A percentile compares a stretch with the other conserved stretches of the same genome.
Evolutionary conservation across 2,888 invertebrate genomes (phyloP).

Genomic region (Drosophila testacea): DNA sequence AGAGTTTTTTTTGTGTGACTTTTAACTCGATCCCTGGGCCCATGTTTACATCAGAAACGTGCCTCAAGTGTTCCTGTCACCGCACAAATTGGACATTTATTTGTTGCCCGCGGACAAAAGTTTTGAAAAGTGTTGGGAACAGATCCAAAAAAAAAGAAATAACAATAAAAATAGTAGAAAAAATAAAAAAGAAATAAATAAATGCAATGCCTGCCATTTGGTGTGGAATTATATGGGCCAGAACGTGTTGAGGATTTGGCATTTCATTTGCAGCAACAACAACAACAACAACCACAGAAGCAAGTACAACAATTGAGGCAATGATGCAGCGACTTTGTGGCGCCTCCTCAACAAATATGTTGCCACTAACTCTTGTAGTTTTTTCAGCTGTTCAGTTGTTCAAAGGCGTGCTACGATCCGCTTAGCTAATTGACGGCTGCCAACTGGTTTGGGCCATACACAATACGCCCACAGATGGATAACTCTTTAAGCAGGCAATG

Average conservation of each 20-base stretch:
- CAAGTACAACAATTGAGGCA: slow-evolving; percentile 46
- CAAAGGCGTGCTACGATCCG: slow-evolving; percentile 72
- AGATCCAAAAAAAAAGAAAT: slow-evolving; percentile 13
- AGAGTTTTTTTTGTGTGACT: slow-evolving; percentile 54
- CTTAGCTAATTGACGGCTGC: slow-evolving; percentile 81
- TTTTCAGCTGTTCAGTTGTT: slow-evolving; percentile 29
- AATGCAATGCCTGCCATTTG: slow-evolving; percentile 48
- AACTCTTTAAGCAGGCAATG: slow-evolving; percentile 56
- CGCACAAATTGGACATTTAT: slow-evolving; percentile 82
- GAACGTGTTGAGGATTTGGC: slow-evolving; percentile 74
- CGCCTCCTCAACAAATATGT: slow-evolving; percentile 61
- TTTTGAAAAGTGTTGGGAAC: slow-evolving; percentile 54
- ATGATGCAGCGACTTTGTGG: slow-evolving; percentile 74
- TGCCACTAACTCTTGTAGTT: slow-evolving; percentile 26
- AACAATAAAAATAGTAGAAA: slow-evolving; percentile 10
- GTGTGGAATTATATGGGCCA: slow-evolving; percentile 62
- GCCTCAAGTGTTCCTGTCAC: slow-evolving; percentile 81
- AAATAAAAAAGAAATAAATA: slow-evolving; percentile 22
- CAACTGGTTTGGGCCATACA: slow-evolving; percentile 66
- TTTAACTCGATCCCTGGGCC: slow-evolving; percentile 61
- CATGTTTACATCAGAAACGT: slow-evolving; percentile 81
- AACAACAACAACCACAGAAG: slow-evolving; percentile 9
- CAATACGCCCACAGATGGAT: slow-evolving; percentile 72
- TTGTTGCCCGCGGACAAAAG: slow-evolving; percentile 68
- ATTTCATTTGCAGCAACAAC: slow-evolving; percentile 47